Evolutionary conservation across 2,797 vertebrate species (phyloP), one percentile per base, ranked within the genome.

Genomic region (Pipistrellus kuhlii): DNA sequence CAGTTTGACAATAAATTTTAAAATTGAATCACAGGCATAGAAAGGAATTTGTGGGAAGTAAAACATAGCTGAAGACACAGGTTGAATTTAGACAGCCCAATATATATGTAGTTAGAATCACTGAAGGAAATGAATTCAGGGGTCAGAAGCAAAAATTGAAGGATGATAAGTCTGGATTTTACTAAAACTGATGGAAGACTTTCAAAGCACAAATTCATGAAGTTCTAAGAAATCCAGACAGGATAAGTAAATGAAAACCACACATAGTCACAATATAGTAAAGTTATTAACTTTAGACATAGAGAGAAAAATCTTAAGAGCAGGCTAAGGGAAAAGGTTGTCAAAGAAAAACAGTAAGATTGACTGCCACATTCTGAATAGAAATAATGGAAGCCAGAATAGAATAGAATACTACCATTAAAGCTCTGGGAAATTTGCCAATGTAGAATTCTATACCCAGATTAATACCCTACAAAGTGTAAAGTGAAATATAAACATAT

Each of bases 221-320:
- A 78, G 30, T 12, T 57, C 25, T 73, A 46, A 85, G 46, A 91
- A 88, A 55, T 84, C 46, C 30, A 59, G 27, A 5, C 18, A 25
- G 35, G 6, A 80, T 76, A 44, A 88, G 32, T 69, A 38, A 82
- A 55, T n/a, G 46, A 51, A 82, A 88, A 77, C 32, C 55, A 84
- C 20, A 66, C 11, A 13, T 27, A n/a, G 4, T 53, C n/a, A 81
- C 44, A 73, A 15, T 38, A 69, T 75, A 21, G 20, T 71, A 71
- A 76, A 77, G 21, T 62, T 46, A 88, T 72, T 5, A 46, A 78
- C 14, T 53, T 72, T 25, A 85, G 81, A 35, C 35, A 55, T 44
- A 72, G 44, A 7, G 55, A 64, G 73, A 73, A 85, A 93, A 94
- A 57, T 85, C 75, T 66, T 85, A 73, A 85, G 85, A 78, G 17